phyloP scores from a whole-genome alignment of 1,140 invertebrate genomes.

The Eufriesea mexicana region DNA sequence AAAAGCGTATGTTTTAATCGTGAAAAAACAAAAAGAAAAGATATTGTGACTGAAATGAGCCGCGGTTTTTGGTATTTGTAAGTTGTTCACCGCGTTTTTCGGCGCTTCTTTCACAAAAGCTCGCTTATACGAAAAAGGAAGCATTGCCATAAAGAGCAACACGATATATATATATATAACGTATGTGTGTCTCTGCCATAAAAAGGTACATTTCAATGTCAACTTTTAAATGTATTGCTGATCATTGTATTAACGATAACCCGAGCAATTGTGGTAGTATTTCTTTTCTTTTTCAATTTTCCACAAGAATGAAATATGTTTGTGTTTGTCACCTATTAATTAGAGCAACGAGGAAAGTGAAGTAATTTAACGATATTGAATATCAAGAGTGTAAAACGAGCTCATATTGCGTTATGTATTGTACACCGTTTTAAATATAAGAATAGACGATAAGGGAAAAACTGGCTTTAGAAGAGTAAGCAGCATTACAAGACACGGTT shows the following conservation, averaged over 20 bases:
- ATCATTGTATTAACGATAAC: not conserved
- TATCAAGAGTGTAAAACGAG: not conserved
- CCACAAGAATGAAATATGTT: not conserved
- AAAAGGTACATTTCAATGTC: slow-evolving; percentile 3
- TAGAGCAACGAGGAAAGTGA: not conserved
- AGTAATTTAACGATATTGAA: not conserved
- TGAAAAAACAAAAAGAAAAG: not conserved
- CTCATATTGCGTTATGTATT: slow-evolving; percentile 5
- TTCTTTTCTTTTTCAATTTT: not conserved
- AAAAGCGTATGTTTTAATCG: slow-evolving; percentile 29
- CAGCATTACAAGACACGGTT: not conserved
- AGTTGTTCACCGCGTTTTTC: slow-evolving; percentile 4
- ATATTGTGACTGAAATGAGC: not conserved
- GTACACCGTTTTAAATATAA: not conserved
- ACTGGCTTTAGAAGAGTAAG: slow-evolving; percentile 20
- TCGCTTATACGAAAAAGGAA: slow-evolving; percentile 17
- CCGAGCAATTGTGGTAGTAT: not conserved
- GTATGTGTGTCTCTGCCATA: slow-evolving; percentile 40
- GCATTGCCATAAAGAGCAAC: slow-evolving; percentile 39
- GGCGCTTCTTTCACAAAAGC: not conserved
- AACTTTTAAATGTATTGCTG: slow-evolving; percentile 5
- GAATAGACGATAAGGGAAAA: slow-evolving; percentile 9
- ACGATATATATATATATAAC: slow-evolving; percentile 1
- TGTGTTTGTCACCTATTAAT: not conserved
- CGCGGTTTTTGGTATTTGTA: not conserved